These are phyloP conservation scores for Pammene aurita DNA, from an alignment of 2,888 invertebrate genomes.

Conservation along the genomic window DNA sequence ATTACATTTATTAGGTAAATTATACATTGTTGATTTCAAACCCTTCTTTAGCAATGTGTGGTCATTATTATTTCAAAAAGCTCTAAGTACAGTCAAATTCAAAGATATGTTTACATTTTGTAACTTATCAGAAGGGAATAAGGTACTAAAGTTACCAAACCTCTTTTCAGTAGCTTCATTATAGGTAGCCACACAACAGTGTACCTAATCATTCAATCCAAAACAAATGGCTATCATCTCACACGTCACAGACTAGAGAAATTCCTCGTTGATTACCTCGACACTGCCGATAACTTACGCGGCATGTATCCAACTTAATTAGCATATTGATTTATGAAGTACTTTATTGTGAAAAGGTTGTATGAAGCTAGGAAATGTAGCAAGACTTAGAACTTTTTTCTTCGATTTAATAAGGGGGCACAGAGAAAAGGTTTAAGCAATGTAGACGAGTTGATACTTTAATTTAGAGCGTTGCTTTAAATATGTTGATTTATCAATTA, in stretches of 20 bases:
- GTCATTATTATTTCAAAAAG: too few species aligned
- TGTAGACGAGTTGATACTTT: conserved; percentile 1
- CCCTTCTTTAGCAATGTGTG: too few species aligned
- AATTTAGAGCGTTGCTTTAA: conserved; percentile 8
- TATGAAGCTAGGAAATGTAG: background rate
- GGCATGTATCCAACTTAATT: conserved; percentile 21
- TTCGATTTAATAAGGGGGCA: too few species aligned
- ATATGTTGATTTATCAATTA: conserved; percentile 13
- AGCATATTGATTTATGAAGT: conserved; percentile 24
- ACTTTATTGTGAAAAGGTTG: background rate
- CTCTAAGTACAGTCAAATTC: too few species aligned
- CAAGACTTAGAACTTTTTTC: background rate
- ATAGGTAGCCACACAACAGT: background rate
- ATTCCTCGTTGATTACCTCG: conserved; percentile 24
- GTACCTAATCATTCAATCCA: conserved; percentile 9
- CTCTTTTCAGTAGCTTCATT: too few species aligned
- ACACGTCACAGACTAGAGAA: conserved; percentile 22
- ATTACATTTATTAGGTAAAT: too few species aligned
- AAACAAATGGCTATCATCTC: conserved; percentile 18
- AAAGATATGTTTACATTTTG: too few species aligned
- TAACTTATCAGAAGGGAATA: too few species aligned
- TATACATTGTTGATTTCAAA: too few species aligned
- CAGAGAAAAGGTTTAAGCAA: background rate
- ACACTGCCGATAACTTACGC: conserved; percentile 29
- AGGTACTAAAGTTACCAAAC: too few species aligned